Base-by-base conservation (phyloP, 2,113 vertebrate species). In the Chloebia gouldiae region DNA sequence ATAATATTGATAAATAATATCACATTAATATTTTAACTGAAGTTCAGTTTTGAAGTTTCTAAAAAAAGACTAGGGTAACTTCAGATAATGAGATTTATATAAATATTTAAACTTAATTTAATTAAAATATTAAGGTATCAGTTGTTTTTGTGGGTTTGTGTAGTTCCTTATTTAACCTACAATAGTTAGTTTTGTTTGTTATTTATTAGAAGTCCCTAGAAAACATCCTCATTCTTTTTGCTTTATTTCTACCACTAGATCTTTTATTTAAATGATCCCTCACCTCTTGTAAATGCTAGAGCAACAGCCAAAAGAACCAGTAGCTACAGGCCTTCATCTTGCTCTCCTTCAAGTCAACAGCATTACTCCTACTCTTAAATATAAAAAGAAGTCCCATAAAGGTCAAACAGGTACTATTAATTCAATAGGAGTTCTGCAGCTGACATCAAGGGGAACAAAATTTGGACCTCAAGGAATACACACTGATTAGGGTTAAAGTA, bases 271-370 rank as follows among this genome's bases (percentile, higher is more conserved):
- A 88, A 92, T 57, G 11, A 71, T 83, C 31, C 11, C 30, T 94
- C 33, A 78, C 53, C 39, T 83, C 20, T 54, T 73, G 18, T 88
- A 86, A 95, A 88, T 71, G 71, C 90, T 96, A 94, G 85, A 95
- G 93, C 95, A 97, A 97, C 95, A 96, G 95, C 94, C 95, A 97
- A 97, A 96, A 97, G 95, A 93, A 96, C 44, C 95, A 97, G 94
- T 88, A 95, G 90, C 76, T 95, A 88, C 68, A 88, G 31, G 16
- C 44, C 47, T 88, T 81, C 14, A 90, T 82, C 70, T 56, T 92
- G 60, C 68, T 88, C 92, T 89, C 84, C 37, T 66, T 95, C 73
- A 92, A 78, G 71, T 90, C 79, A 88, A 44, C 64, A 11, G 57
- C 80, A 81, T 93, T 61, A 82, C 86, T 88, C 83, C 77, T 66